Base-by-base conservation (phyloP, 2,888 invertebrate genomes). In the Diploptera punctata region DNA sequence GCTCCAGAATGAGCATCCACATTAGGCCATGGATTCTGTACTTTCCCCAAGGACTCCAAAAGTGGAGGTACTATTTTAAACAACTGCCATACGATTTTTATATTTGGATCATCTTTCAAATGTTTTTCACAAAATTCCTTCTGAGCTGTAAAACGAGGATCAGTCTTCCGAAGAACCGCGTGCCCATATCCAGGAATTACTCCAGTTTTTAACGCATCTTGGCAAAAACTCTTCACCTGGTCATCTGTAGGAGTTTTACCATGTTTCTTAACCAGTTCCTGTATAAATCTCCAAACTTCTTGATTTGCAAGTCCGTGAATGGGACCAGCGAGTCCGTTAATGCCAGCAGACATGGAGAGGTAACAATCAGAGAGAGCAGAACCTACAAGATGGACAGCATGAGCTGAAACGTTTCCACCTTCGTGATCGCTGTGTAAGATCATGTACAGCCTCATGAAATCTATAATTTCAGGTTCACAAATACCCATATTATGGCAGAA, bases 401-500 rank as follows among this genome's bases (percentile, higher is more conserved):
- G 89, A 43, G 89, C 89, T 76, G 87, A 87, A 13, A 90, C 89
- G 79, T 90, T 89, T 68, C 89, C 89, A 75, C 88, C 88, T 80
- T 90, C 89, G 79, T 89, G 89, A 78, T 89, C 89, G 82, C 87
- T 87, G 80, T 97, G 97, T 79, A 97, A 95, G 73, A 96, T 95
- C 76, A 98, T 89, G 84, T 98, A 98, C 38, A 98, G 87, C 71
- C 98, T 87, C 92, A 98, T 91, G 68, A 98, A 88, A 83, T 98
- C 98, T 62, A 92, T 91, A 84, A 98, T 97, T 74, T 86, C 81
- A 78, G 89, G 82, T 3, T 90, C 87, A 80, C 94, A 89, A 83
- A 92, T 97, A 72, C 97, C 97, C 76, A 98, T 87, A 95, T 97
- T 97, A 77, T 88, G 88, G 76, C 93, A 88, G 85, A 97, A 98